Conservation (phyloP, 2,888 invertebrate species). For the Aelia acuminata region DNA sequence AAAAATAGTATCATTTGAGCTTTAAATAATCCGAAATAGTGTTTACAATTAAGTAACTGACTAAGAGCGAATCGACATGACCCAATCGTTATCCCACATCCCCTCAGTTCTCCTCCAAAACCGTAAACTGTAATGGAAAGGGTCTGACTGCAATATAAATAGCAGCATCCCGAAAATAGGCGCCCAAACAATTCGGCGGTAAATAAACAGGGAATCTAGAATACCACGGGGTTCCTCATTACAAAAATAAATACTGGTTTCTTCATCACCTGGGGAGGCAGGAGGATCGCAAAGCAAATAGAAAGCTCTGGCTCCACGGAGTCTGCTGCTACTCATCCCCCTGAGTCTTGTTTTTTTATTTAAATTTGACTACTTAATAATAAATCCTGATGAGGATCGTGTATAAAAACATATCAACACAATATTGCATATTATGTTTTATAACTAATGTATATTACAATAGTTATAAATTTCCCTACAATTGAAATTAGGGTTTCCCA, state of each 20-base stretch:
- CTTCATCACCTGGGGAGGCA: not conserved
- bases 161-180: conserved; percentile 4
- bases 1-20: too few species aligned
- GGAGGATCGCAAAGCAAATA: not conserved
- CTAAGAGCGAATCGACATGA: not conserved
- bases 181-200: conserved; percentile 34
- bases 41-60: too few species aligned
- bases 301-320: not conserved
- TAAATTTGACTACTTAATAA: not conserved
- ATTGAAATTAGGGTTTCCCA: too few species aligned
- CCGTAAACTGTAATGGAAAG: conserved; percentile 10
- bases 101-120: not conserved
- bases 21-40: too few species aligned
- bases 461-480: too few species aligned
- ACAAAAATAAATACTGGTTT: conserved; percentile 46
- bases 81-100: not conserved
- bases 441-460: too few species aligned
- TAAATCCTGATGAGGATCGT: too few species aligned
- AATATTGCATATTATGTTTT: too few species aligned
- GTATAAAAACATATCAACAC: too few species aligned
- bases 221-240: conserved; percentile 26
- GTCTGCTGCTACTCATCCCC: not conserved
- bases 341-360: not conserved
- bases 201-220: conserved; percentile 38
- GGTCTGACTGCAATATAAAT: conserved; percentile 25